phyloP scores from a whole-genome alignment of 2,888 invertebrate genomes.

The Caenorhabditis sinica region DNA sequence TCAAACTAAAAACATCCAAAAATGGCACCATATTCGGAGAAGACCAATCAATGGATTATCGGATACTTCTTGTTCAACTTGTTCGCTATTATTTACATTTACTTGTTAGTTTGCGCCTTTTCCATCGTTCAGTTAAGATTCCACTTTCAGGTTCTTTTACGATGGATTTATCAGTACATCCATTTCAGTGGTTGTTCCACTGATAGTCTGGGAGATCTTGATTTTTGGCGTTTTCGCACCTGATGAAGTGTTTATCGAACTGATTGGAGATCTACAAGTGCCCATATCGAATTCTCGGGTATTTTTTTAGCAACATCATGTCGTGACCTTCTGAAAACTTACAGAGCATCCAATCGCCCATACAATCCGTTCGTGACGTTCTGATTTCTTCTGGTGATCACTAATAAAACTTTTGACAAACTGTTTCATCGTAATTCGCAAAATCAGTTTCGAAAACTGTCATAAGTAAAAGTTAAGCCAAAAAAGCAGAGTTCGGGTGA shows the following conservation, averaged over 20 bases:
- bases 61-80: slow-evolving; percentile 32
- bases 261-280: slow-evolving; percentile 28
- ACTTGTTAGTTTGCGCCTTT: slow-evolving; percentile 16
- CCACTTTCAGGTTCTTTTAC: slow-evolving; percentile 33
- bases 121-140: neutral
- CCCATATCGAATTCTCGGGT: neutral
- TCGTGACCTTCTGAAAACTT: neutral
- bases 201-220: slow-evolving; percentile 51
- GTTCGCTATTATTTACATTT: slow-evolving; percentile 26
- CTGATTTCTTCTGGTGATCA: slow-evolving; percentile 44
- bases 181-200: slow-evolving; percentile 24
- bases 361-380: slow-evolving; percentile 18
- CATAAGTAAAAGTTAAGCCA: neutral
- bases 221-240: slow-evolving; percentile 45
- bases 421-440: slow-evolving; percentile 8
- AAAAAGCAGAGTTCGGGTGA: neutral
- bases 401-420: slow-evolving; percentile 11
- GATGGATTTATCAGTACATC: slow-evolving; percentile 36
- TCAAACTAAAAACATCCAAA: neutral
- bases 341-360: neutral
- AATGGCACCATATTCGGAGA: slow-evolving; percentile 30
- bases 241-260: slow-evolving; percentile 55
- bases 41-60: slow-evolving; percentile 36
- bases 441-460: slow-evolving; percentile 5
- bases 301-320: neutral